Evolutionary conservation across 2,797 vertebrate species (phyloP), one percentile per base, ranked within the genome.

Genomic region (Dicrostonyx torquatus): DNA sequence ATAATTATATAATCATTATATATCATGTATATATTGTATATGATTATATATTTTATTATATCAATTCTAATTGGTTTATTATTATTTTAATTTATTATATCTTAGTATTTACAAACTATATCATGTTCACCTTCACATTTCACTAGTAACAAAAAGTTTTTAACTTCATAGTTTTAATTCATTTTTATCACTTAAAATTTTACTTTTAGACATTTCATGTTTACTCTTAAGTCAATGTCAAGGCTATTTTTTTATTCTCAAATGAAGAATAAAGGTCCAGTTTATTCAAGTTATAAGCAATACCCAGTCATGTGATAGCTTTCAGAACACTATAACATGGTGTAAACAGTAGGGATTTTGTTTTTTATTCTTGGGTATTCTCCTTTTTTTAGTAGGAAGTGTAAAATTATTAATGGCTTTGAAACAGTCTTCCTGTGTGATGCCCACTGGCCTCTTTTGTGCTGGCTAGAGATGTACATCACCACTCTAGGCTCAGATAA

Each of bases 101-200:
- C 60, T 94, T 50, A 90, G 1, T 75, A 68, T 68, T 94, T 91
- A 83, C 64, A 48, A 77, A 80, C 18, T 73, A 76, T 89, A 78
- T 62, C 55, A 95, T 75, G 5, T 55, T 89, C 50, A 85, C 50
- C 50, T 85, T 43, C 45, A 53, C 15, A 76, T 68, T 43, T 58
- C 60, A 26, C 12, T 91, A 78, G 58, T 93, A 89, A 86, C 26
- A 45, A 60, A 75, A 89, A 50, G 2, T 48, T 53, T 62, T 89
- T 43, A 29, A n/a, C 53, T 94, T 93, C 77, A 45, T 76, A 88
- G 84, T 87, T 85, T 93, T 62, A 76, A 87, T 93, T 70, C 22
- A 45, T 34, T 93, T 50, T 43, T 83, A 62, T 91, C 80, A 84
- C 37, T 92, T 82, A 26, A 87, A 76, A 50, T 73, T 82, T 82